phyloP scores from a whole-genome alignment of 2,888 invertebrate genomes.

The Ditylenchus weischeri region DNA sequence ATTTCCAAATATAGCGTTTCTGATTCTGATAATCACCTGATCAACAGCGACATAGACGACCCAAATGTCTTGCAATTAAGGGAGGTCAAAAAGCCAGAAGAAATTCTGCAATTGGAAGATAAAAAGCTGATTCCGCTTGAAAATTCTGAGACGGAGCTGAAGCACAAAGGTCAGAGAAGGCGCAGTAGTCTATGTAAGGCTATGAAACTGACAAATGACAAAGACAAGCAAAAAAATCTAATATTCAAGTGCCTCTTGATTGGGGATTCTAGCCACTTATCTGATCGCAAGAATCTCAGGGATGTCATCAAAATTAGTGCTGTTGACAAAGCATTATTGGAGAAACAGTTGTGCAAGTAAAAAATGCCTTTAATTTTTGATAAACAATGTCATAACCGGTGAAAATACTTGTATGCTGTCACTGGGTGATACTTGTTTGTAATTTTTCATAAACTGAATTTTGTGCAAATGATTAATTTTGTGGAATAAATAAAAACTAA shows the following conservation, averaged over 20 bases:
- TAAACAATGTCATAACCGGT: too few relatives aligned
- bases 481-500: too few relatives aligned
- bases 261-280: slow-evolving; percentile 36
- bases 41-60: background rate
- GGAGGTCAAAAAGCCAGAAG: background rate
- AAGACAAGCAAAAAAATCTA: background rate
- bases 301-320: slow-evolving; percentile 3
- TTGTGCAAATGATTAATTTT: too few relatives aligned
- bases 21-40: background rate
- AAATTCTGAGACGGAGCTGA: too few relatives aligned
- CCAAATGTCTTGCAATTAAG: background rate
- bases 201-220: background rate
- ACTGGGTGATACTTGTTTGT: too few relatives aligned
- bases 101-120: background rate
- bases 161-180: slow-evolving; percentile 1
- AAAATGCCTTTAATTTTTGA: too few relatives aligned
- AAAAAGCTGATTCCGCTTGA: too few relatives aligned
- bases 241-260: slow-evolving; percentile 20
- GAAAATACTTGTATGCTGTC: too few relatives aligned
- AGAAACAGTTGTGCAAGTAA: background rate
- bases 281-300: slow-evolving; percentile 30
- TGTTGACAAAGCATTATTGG: background rate
- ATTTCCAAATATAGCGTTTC: slow-evolving; percentile 27
- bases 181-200: background rate
- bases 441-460: too few relatives aligned